phyloP scores from a whole-genome alignment of 2,888 invertebrate species.

The Lithophane leautieri region DNA sequence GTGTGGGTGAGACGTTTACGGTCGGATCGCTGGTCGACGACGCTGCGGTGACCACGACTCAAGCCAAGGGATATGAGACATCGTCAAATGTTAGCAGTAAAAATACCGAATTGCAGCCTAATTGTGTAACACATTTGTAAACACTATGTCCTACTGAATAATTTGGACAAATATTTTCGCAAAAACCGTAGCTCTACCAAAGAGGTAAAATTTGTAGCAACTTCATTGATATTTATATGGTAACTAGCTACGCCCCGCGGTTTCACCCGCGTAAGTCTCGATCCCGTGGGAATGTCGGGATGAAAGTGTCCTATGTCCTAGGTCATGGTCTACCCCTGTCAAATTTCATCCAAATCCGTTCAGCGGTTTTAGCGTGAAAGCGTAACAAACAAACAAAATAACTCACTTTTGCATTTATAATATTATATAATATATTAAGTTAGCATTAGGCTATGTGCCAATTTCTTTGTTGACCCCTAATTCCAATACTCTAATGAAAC shows the following conservation, averaged over 20 bases:
- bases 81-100: constrained; percentile 2
- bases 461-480: not conserved
- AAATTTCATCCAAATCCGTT: no score
- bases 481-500: not conserved
- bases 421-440: no score
- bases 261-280: no score
- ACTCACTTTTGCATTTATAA: no score
- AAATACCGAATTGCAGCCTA: not conserved
- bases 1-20: constrained; percentile 90
- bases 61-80: constrained; percentile 14
- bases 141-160: not conserved
- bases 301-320: no score
- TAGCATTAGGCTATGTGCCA: no score
- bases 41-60: constrained; percentile 75
- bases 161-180: not conserved
- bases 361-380: no score
- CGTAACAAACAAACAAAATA: no score
- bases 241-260: no score
- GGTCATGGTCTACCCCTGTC: no score
- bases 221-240: not conserved
- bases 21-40: constrained; percentile 89
- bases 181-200: not conserved
- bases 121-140: not conserved
- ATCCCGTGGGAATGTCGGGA: no score
- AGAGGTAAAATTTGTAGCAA: not conserved